Evolutionary conservation across 2,113 vertebrate species (phyloP).

Genomic region (Siniperca chuatsi): DNA sequence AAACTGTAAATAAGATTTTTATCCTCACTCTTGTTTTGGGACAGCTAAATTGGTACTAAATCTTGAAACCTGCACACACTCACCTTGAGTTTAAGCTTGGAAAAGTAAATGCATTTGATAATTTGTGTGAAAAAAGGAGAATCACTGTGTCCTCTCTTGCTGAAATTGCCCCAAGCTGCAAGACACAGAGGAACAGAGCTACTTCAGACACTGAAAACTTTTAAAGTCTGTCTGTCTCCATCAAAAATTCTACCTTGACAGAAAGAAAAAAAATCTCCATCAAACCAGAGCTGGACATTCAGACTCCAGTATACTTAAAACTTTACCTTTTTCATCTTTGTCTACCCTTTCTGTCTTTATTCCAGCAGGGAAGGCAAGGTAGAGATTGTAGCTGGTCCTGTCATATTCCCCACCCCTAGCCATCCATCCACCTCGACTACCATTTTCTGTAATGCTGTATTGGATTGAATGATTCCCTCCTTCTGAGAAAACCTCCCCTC

Average conservation of each 20-base stretch:
- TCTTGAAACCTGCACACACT: constrained; percentile 10
- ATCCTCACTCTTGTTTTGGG: constrained; percentile 12
- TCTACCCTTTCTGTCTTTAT: constrained; percentile 16
- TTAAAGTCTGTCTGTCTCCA: constrained; percentile 22
- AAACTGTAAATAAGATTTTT: constrained; percentile 20
- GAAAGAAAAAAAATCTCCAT: background rate
- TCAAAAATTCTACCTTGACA: constrained; percentile 7
- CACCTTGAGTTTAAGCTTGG: constrained; percentile 5
- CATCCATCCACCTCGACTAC: constrained; percentile 24
- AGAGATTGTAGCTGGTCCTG: constrained; percentile 16
- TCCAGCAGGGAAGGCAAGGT: background rate
- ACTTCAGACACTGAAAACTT: constrained; percentile 20
- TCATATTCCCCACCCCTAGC: constrained; percentile 25
- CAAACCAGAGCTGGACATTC: constrained; percentile 2
- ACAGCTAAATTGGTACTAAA: background rate
- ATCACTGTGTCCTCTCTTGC: constrained; percentile 19
- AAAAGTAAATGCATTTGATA: constrained; percentile 21
- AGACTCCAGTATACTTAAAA: background rate
- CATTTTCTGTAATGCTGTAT: constrained; percentile 38
- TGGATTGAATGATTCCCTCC: constrained; percentile 30
- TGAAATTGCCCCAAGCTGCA: constrained; percentile 19
- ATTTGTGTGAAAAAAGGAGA: background rate
- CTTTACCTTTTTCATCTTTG: constrained; percentile 18
- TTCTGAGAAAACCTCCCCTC: constrained; percentile 28
- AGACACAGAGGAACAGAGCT: constrained; percentile 15